A percentile compares a stretch with the other conserved stretches of the same genome.
Conservation (phyloP, 2,797 vertebrate genomes). For the Helostoma temminkii region DNA sequence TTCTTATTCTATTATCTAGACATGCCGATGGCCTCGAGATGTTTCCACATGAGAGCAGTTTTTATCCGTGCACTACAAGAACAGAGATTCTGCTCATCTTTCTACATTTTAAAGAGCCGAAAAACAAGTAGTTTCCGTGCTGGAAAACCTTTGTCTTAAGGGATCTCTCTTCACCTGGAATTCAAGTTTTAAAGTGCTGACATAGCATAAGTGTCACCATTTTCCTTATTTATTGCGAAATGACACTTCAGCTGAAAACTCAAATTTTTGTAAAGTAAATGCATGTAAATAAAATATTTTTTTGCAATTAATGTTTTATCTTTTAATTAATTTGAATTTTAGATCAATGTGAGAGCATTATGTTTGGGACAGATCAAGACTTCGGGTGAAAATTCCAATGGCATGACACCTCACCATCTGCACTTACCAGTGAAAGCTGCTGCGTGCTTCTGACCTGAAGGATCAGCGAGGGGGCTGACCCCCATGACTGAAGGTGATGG, state of each 20-base stretch:
- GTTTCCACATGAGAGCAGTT: conserved; percentile 3
- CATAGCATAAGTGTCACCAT: conserved; percentile 44
- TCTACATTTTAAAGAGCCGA: conserved; percentile 35
- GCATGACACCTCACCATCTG: conserved; percentile 28
- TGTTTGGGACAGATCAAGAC: not conserved
- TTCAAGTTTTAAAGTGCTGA: conserved; percentile 60
- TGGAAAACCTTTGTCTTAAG: conserved; percentile 43
- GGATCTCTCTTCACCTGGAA: conserved; percentile 54
- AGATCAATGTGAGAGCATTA: not conserved
- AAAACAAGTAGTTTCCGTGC: conserved; percentile 60
- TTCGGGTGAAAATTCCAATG: conserved; percentile 22
- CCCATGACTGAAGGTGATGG: conserved; percentile 27
- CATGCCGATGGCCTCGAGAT: conserved; percentile 2
- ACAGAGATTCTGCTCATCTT: conserved; percentile 37
- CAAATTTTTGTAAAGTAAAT: not conserved
- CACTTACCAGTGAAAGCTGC: conserved; percentile 29
- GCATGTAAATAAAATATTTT: not conserved
- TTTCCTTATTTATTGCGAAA: conserved; percentile 43
- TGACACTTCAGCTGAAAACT: conserved; percentile 23
- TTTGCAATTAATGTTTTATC: conserved; percentile 2
- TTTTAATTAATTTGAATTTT: not conserved
- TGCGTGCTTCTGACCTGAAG: conserved; percentile 37
- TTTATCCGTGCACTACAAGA: conserved; percentile 14
- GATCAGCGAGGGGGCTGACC: conserved; percentile 33
- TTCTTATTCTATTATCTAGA: conserved; percentile 41